Percentiles rank a stretch among this genome's conserved stretches.
These are phyloP conservation scores for Chelonus insularis DNA, from an alignment of 1,140 invertebrate genomes.

Conservation along the genomic window DNA sequence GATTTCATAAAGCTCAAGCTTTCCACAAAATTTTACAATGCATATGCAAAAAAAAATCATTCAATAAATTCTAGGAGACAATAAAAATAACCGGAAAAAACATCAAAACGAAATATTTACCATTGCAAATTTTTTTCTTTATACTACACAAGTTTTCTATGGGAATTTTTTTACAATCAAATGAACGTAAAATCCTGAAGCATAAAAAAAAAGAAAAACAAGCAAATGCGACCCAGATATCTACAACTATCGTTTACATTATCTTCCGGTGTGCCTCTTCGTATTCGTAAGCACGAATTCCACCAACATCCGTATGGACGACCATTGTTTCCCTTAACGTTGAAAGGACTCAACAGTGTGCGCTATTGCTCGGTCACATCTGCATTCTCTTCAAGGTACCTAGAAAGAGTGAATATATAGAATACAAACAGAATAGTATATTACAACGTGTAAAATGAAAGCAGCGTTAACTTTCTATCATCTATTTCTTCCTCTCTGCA, in stretches of 20 bases:
- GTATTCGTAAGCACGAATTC: constrained; percentile 23
- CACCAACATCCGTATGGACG: not conserved
- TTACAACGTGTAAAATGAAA: constrained; percentile 19
- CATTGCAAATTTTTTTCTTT: constrained; percentile 6
- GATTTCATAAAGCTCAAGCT: no score
- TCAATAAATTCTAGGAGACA: not conserved
- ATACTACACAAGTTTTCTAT: not conserved
- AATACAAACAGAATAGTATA: constrained; percentile 13
- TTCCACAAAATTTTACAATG: no score
- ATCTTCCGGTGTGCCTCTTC: constrained; percentile 14
- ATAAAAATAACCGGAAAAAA: no score
- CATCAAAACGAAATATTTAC: constrained; percentile 4
- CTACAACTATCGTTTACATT: constrained; percentile 24
- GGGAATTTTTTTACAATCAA: constrained; percentile 23
- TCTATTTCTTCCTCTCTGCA: constrained; percentile 1
- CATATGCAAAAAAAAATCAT: not conserved
- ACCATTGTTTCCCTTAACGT: constrained; percentile 6
- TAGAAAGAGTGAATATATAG: not conserved
- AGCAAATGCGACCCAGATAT: not conserved
- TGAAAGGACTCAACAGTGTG: constrained; percentile 3
- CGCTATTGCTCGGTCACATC: constrained; percentile 23
- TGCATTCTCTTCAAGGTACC: constrained; percentile 9
- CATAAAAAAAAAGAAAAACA: not conserved
- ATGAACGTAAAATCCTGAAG: constrained; percentile 17
- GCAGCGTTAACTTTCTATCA: constrained; percentile 15